These are phyloP conservation scores for Dipodomys ordii DNA, from an alignment of 2,113 vertebrate genomes.

Conservation along the genomic window DNA sequence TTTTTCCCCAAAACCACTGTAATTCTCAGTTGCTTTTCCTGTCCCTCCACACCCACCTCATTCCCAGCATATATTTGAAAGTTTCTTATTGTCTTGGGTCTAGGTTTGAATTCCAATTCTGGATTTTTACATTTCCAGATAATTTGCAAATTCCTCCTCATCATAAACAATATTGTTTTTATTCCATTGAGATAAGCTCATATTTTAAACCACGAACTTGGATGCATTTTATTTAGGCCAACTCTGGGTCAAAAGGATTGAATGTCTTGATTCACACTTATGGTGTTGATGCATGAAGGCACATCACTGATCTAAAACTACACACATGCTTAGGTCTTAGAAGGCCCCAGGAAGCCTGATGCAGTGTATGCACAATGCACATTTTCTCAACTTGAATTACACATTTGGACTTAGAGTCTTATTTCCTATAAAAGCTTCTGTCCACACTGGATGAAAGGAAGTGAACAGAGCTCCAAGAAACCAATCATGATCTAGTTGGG, in stretches of 20 bases:
- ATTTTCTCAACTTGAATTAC: slow-evolving; percentile 63
- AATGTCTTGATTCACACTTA: slow-evolving; percentile 9
- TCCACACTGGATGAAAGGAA: neutral
- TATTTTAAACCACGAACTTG: slow-evolving; percentile 52
- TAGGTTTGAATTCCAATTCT: slow-evolving; percentile 49
- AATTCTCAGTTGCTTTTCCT: neutral
- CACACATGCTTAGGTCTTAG: neutral
- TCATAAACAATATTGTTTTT: slow-evolving; percentile 62
- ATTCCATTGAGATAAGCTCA: slow-evolving; percentile 42
- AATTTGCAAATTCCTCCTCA: slow-evolving; percentile 43
- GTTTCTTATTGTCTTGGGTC: slow-evolving; percentile 19
- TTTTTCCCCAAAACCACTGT: neutral
- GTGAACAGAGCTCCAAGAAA: slow-evolving; percentile 6
- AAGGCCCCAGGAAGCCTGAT: neutral
- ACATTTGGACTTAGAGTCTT: slow-evolving; percentile 29
- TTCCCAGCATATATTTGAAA: neutral
- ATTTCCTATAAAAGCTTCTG: slow-evolving; percentile 52
- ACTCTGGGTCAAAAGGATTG: slow-evolving; percentile 46
- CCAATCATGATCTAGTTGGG: neutral
- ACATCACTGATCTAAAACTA: slow-evolving; percentile 32
- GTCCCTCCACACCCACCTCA: neutral
- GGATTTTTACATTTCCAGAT: slow-evolving; percentile 40
- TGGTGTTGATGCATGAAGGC: slow-evolving; percentile 3
- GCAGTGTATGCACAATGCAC: neutral
- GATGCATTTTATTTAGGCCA: slow-evolving; percentile 34